These are phyloP conservation scores for Babyrousa celebensis DNA, from an alignment of 2,797 vertebrate species.

Conservation along the genomic window DNA sequence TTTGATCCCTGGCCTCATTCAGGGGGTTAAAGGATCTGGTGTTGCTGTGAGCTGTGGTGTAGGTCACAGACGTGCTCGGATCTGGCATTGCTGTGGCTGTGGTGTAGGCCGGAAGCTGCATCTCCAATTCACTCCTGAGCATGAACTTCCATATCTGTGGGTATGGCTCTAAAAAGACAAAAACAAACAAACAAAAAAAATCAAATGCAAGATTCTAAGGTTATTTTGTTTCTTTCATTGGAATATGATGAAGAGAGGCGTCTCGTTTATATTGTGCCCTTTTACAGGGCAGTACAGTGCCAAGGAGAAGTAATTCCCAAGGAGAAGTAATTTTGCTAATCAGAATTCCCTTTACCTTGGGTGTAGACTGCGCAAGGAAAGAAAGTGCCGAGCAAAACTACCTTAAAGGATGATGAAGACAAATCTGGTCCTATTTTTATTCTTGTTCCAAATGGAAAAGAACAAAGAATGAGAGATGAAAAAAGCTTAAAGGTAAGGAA, in stretches of 20 bases:
- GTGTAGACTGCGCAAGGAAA: slow-evolving; percentile 94
- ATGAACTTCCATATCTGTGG: no score
- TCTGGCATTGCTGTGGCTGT: no score
- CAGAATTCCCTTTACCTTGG: slow-evolving; percentile 35
- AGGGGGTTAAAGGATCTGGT: no score
- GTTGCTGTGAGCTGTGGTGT: no score
- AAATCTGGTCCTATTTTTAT: slow-evolving; percentile 97
- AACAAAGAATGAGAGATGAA: slow-evolving; percentile 98
- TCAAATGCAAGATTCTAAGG: slow-evolving; percentile 73
- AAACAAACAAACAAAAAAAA: slow-evolving; percentile 44
- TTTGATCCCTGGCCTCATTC: no score
- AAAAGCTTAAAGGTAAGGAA: slow-evolving; percentile 96
- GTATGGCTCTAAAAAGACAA: no score
- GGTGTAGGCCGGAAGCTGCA: no score
- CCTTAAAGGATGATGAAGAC: slow-evolving; percentile 97
- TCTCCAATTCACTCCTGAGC: no score
- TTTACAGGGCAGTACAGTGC: slow-evolving; percentile 25
- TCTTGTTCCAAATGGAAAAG: slow-evolving; percentile 96
- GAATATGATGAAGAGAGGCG: not conserved
- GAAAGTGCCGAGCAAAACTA: slow-evolving; percentile 95
- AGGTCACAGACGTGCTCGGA: no score
- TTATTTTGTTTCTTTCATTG: slow-evolving; percentile 6
- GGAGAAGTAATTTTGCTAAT: slow-evolving; percentile 67
- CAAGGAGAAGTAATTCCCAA: no score
- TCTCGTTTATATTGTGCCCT: slow-evolving; percentile 61